Percentiles rank a stretch among this genome's conserved stretches.
Evolutionary conservation across 2,888 invertebrate genomes (phyloP).

Genomic region (Hirtodrosophila alboralis): DNA sequence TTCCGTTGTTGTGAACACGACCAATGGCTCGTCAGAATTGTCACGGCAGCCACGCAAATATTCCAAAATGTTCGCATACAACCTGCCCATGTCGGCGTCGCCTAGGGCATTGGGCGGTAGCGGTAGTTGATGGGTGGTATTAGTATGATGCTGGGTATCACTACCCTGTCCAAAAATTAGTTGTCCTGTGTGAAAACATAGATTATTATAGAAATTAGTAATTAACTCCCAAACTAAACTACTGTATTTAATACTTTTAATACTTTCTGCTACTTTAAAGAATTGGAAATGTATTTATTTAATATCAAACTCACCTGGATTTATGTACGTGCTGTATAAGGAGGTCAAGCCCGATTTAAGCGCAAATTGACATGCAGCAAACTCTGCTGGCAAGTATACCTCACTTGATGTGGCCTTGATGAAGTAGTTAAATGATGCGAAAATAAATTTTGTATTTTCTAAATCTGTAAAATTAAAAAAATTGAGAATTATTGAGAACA

Average conservation of each 20-base stretch:
- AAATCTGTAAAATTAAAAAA: constrained; percentile 63
- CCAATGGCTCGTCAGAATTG: constrained; percentile 73
- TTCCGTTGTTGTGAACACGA: constrained; percentile 83
- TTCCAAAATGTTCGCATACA: constrained; percentile 83
- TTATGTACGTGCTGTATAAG: constrained; percentile 82
- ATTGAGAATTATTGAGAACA: neutral
- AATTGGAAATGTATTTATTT: too few species aligned
- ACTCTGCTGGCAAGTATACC: constrained; percentile 85
- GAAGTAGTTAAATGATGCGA: constrained; percentile 81
- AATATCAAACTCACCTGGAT: constrained; percentile 80
- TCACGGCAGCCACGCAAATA: constrained; percentile 77
- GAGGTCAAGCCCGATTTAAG: constrained; percentile 84
- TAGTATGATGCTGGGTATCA: constrained; percentile 83
- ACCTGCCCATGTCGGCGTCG: constrained; percentile 69
- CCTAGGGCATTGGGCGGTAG: constrained; percentile 83
- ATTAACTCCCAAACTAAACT: too few species aligned
- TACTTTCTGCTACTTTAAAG: too few species aligned
- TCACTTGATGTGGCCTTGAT: constrained; percentile 62
- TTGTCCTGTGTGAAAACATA: constrained; percentile 49
- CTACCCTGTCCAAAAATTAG: constrained; percentile 84
- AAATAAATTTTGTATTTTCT: constrained; percentile 69
- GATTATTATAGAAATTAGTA: neutral
- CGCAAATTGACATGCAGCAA: constrained; percentile 85
- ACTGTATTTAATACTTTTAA: too few species aligned
- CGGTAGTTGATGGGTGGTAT: constrained; percentile 84